phyloP scores from a whole-genome alignment of 2,797 vertebrate genomes.

The Trachops cirrhosus region DNA sequence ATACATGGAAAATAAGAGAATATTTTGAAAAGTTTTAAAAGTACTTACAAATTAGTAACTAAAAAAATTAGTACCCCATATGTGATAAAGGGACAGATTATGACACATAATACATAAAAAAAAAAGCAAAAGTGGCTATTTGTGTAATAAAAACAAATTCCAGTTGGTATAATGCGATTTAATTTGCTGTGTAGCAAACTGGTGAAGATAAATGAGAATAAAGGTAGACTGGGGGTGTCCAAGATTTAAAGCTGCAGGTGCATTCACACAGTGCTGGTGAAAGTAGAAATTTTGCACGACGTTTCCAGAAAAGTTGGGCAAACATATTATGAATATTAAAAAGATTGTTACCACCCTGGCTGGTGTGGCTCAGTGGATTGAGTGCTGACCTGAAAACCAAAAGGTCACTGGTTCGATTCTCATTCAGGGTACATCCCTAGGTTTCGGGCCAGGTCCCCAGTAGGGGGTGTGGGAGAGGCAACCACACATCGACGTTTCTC shows the following conservation, averaged over 20 bases:
- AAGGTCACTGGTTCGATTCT: too few relatives aligned
- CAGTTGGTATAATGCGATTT: neutral
- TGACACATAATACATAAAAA: neutral
- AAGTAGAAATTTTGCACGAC: neutral
- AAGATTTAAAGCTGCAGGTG: neutral
- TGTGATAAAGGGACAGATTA: neutral
- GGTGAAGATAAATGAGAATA: neutral
- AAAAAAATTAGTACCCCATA: neutral
- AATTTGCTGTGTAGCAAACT: neutral
- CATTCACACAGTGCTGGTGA: neutral
- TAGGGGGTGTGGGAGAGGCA: too few relatives aligned
- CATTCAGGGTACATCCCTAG: too few relatives aligned
- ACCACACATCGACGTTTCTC: too few relatives aligned
- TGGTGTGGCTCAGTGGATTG: too few relatives aligned
- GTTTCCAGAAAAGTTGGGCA: neutral
- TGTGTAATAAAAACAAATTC: constrained; percentile 2
- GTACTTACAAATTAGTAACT: neutral
- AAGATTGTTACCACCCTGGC: neutral
- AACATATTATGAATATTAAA: neutral
- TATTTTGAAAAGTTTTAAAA: neutral
- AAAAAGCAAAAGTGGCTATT: neutral
- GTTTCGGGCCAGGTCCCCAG: too few relatives aligned
- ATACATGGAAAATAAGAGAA: neutral
- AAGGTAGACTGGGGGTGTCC: neutral
- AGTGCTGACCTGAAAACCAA: too few relatives aligned